Conservation (phyloP, 2,113 vertebrate genomes). For the Sapajus apella region DNA sequence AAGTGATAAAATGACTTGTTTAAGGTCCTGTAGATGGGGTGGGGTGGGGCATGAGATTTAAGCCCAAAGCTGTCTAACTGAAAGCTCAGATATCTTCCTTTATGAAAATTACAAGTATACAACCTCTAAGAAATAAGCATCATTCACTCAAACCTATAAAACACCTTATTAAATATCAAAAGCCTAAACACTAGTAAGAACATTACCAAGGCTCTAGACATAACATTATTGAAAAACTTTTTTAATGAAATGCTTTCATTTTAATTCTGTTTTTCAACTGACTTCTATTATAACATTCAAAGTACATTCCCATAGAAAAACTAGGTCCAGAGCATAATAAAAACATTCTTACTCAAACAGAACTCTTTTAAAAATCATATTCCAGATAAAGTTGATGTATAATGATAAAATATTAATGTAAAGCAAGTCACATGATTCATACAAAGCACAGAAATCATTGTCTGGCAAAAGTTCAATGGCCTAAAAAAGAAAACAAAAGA, state of each 20-base stretch:
- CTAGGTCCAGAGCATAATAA: background rate
- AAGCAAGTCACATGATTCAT: background rate
- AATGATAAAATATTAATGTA: conserved; percentile 60
- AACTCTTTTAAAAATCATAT: conserved; percentile 57
- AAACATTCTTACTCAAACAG: conserved; percentile 49
- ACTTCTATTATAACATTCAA: conserved; percentile 22
- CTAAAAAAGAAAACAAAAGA: conserved; percentile 3
- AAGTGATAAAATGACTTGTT: background rate
- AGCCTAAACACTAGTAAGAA: background rate
- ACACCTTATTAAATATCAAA: conserved; percentile 26
- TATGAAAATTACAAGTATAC: background rate
- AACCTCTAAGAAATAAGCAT: background rate
- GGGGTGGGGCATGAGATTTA: background rate
- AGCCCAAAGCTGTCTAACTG: background rate
- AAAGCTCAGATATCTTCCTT: background rate
- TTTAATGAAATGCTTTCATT: conserved; percentile 54
- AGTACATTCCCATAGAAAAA: conserved; percentile 52
- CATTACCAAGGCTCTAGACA: background rate
- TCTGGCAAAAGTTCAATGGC: background rate
- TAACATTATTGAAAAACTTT: conserved; percentile 24
- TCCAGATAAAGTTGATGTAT: conserved; percentile 50
- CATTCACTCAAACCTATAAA: background rate
- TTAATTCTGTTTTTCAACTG: conserved; percentile 47
- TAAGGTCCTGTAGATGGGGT: background rate
- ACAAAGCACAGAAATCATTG: background rate